These are phyloP conservation scores for Cylindroiulus punctatus DNA, from an alignment of 2,888 invertebrate genomes.

Conservation along the genomic window DNA sequence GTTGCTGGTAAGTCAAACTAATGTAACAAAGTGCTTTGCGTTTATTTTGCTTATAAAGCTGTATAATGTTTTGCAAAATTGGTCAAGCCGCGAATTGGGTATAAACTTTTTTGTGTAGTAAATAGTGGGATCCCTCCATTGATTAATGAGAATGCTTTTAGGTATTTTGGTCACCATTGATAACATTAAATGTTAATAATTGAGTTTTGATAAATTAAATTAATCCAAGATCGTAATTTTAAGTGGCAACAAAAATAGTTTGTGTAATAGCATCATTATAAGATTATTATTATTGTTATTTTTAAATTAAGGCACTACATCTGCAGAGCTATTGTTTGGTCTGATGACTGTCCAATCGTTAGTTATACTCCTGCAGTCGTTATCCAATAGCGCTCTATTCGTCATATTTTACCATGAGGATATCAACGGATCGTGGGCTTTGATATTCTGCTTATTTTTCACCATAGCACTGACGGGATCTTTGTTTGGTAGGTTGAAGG, in stretches of 20 bases:
- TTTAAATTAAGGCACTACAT: background rate
- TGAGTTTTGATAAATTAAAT: no score
- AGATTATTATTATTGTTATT: background rate
- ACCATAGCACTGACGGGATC: background rate
- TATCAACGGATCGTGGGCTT: background rate
- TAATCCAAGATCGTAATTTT: no score
- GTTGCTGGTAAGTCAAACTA: constrained; percentile 1
- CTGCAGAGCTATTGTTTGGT: background rate
- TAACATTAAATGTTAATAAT: no score
- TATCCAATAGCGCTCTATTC: background rate
- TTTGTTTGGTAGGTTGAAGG: background rate
- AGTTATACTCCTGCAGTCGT: background rate
- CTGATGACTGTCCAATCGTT: background rate
- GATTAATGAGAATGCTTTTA: no score
- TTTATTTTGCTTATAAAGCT: no score
- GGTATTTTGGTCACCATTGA: no score
- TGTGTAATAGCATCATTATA: background rate
- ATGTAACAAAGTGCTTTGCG: no score
- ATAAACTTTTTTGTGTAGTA: no score
- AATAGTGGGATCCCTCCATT: no score
- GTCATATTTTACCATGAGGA: background rate
- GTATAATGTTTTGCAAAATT: no score
- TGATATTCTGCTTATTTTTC: background rate
- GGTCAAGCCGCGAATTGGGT: no score
- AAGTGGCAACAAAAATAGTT: no score